These are phyloP conservation scores for Drosophila bocki DNA, from an alignment of 1,140 invertebrate species.

Conservation along the genomic window DNA sequence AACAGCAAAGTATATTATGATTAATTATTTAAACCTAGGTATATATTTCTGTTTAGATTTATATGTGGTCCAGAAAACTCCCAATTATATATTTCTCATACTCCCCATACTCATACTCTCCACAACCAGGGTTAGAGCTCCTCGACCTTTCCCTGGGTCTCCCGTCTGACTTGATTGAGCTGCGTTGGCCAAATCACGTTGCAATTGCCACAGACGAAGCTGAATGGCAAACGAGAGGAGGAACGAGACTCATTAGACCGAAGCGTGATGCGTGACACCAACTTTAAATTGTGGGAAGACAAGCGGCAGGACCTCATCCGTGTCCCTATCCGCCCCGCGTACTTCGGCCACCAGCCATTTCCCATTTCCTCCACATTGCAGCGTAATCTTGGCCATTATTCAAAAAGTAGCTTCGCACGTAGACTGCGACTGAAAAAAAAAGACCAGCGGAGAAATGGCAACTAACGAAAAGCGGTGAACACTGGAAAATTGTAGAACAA, in stretches of 20 bases:
- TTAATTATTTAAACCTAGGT: background rate
- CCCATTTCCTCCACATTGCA: conserved; percentile 57
- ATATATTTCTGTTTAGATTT: background rate
- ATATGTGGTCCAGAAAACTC: no score
- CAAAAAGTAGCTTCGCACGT: conserved; percentile 78
- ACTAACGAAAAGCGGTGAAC: conserved; percentile 20
- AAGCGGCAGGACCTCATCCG: conserved; percentile 26
- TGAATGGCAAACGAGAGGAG: conserved; percentile 43
- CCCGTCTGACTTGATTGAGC: conserved; percentile 54
- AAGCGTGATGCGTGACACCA: conserved; percentile 80
- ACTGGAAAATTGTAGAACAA: conserved; percentile 2
- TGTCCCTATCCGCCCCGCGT: background rate
- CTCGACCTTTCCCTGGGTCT: background rate
- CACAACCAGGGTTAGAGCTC: background rate
- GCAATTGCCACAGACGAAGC: conserved; percentile 61
- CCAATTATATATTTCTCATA: conserved; percentile 65
- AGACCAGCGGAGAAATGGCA: conserved; percentile 43
- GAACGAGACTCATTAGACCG: conserved; percentile 75
- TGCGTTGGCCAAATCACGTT: conserved; percentile 74
- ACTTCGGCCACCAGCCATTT: conserved; percentile 26
- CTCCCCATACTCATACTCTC: conserved; percentile 36
- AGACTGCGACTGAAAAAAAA: conserved; percentile 42
- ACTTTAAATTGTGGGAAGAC: conserved; percentile 75
- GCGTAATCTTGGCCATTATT: conserved; percentile 79
- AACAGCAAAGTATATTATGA: background rate